These are phyloP conservation scores for Sula dactylatra DNA, from an alignment of 2,113 vertebrate genomes.

Conservation along the genomic window DNA sequence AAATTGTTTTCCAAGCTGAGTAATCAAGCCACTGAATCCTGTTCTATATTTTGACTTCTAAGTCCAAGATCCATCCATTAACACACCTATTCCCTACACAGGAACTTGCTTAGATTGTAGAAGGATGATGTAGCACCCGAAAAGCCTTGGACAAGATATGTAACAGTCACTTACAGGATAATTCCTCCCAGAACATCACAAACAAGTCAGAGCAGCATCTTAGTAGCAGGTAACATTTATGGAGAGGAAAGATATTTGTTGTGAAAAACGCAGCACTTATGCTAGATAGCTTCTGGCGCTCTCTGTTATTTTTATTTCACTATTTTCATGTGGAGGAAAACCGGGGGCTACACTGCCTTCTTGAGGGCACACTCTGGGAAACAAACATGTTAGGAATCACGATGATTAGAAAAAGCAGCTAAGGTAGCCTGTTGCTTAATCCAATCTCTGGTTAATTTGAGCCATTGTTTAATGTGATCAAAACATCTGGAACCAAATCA, in stretches of 20 bases:
- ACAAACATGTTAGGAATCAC: background rate
- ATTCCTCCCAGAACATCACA: background rate
- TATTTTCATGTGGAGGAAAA: background rate
- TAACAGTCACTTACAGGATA: background rate
- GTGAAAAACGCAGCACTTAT: background rate
- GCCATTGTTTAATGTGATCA: constrained; percentile 47
- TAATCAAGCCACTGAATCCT: background rate
- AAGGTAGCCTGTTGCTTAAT: constrained; percentile 54
- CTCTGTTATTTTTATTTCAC: background rate
- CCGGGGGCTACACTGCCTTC: background rate
- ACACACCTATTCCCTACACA: background rate
- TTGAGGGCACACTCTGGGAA: background rate
- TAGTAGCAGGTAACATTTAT: background rate
- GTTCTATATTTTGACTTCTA: background rate
- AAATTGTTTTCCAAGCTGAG: background rate
- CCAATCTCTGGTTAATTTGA: constrained; percentile 58
- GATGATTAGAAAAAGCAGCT: constrained; percentile 68
- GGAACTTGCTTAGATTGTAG: background rate
- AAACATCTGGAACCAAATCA: constrained; percentile 66
- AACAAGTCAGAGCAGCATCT: background rate
- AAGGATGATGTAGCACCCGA: background rate
- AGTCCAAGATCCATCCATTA: background rate
- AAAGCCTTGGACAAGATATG: background rate
- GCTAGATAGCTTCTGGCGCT: background rate
- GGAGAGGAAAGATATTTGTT: background rate